Conservation (phyloP, 1,140 invertebrate genomes). For the Muscidifurax raptorellus region DNA sequence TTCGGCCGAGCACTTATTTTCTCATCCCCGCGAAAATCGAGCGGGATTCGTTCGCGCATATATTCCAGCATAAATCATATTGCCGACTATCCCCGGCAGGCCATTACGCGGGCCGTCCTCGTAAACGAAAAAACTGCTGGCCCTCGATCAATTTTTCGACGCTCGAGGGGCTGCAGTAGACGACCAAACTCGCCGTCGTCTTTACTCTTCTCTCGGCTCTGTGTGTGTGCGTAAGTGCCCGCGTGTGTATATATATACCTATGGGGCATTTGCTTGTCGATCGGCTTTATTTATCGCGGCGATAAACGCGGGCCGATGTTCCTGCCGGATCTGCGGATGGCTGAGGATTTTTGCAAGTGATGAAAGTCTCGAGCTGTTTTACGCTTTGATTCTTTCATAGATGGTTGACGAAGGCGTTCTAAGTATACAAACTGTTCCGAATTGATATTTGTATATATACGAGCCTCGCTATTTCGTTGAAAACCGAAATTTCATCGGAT, state of each 20-base stretch:
- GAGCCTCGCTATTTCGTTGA: too few relatives aligned
- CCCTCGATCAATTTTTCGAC: slow-evolving; percentile 36
- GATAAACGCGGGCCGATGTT: slow-evolving; percentile 6
- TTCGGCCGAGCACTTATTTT: slow-evolving; percentile 6
- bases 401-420: too few relatives aligned
- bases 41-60: background rate
- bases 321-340: background rate
- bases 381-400: background rate
- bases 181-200: background rate
- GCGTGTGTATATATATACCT: background rate
- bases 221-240: background rate
- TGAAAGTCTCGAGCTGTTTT: background rate
- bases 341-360: background rate
- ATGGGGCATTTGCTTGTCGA: background rate
- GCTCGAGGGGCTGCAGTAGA: background rate
- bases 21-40: background rate
- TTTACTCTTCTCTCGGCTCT: background rate
- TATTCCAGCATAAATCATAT: slow-evolving; percentile 38
- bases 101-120: background rate
- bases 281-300: slow-evolving; percentile 13
- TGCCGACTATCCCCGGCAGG: background rate
- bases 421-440: too few relatives aligned
- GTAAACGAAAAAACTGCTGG: slow-evolving; percentile 27
- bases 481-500: too few relatives aligned
- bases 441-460: too few relatives aligned